Evolutionary conservation across 2,888 invertebrate species (phyloP), one percentile per base, ranked within the genome.

Genomic region (Diadegma fenestrale): DNA sequence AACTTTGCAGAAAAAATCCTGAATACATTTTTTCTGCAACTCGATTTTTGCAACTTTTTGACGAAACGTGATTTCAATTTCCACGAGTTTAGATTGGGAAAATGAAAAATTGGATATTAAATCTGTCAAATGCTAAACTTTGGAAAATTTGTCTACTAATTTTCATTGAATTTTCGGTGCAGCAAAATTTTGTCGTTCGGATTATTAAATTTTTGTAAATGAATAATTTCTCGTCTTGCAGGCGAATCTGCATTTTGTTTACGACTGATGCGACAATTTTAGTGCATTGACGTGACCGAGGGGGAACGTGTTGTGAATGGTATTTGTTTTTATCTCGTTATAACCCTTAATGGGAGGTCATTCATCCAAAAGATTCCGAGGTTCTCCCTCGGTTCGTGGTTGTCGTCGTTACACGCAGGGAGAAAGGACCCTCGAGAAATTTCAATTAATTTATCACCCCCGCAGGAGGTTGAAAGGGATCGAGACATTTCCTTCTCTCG

Each of bases 381-480:
- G 17, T 41, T 26, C 22, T 22, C 14, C 33, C 30, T 30, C 14
- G 19, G 19, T 41, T 5, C 22, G 37, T 54, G 54, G 22, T 41
- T 58, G 58, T 66, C 64, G 45, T 77, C 82, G 45, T 41, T 33
- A 26, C 66, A 82, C 82, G 72, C 77, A 58, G 26, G 8, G 37
- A 37, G 37, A 68, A 66, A 58, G 37, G 58, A 22, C 72, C 37
- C 54, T 78, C 72, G 72, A 73, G 72, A 68, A 63, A 64, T 68
- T 51, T 41, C 69, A 79, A 83, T 83, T 79, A 75, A 72, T 82
- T 73, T 78, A 68, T 75, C 75, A 63, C 69, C 81, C 41, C n/a
- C 37, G 41, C 68, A 61, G 43, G 17, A 61, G 51, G 41, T n/a
- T 7, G 68, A 75, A 58, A 48, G 79, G 61, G 45, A 77, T 72